Base-by-base conservation (phyloP, 1,140 invertebrate genomes). In the Eupristina koningsbergeri region DNA sequence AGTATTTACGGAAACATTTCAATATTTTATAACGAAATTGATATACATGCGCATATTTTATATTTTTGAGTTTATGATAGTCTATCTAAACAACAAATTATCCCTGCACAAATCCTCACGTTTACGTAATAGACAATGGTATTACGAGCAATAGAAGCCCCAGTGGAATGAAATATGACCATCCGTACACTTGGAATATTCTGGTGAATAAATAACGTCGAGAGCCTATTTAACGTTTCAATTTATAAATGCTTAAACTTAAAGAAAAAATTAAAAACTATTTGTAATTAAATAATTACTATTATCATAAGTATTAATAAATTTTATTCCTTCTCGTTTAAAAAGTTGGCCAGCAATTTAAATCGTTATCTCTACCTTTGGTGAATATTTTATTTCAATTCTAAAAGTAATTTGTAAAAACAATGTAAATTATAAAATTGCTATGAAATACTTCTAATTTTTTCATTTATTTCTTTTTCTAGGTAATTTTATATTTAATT, bases 81-180 rank as follows among this genome's bases (percentile, higher is more conserved):
- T 67, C 34, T 75, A 26, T 75, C 29, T 17, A 36, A 26, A 76
- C 29, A 39, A 67, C 61, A 79, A 79, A 67, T 67, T 79, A 67
- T 58, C 61, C 29, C 50, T 64, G 3, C 39, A 22, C 61, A 45
- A 79, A 79, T 45, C 77, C 77, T 26, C 58, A 41, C 58, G n/a
- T 45, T 79, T 29, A 45, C 39, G 61, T 64, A 64, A 67, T 79
- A 79, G 61, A 67, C 77, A 79, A 79, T 79, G 41, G 39, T 67
- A 79, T 79, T 79, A 67, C 13, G 41, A 67, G 67, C 77, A 79
- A 79, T 75, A 79, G 61, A 26, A 79, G 77, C 76, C 17, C 39
- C 31, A 17, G 34, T 79, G 34, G 39, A 67, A 61, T 79, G 77
- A 79, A 67, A 67, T 67, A 79, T 79, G 77, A 79, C 76, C 36